Evolutionary conservation across 2,113 vertebrate genomes (phyloP).

Genomic region (Turdus rufiventris): DNA sequence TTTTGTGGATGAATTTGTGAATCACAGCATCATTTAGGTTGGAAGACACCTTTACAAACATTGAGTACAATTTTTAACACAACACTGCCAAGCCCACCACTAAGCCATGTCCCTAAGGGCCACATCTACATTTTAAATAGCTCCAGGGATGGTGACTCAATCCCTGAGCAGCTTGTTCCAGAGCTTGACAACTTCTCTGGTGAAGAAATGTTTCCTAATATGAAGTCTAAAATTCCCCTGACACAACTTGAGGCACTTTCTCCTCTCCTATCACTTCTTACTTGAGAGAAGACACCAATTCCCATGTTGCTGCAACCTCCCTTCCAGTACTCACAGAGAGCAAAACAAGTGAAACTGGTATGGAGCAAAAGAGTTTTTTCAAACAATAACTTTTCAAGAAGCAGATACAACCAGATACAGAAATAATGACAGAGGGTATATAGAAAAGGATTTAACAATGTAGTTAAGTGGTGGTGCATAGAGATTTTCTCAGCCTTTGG

Average conservation of each 20-base stretch:
- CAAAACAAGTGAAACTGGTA: background rate
- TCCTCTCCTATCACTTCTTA: background rate
- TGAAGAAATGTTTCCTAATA: background rate
- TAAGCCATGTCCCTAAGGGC: background rate
- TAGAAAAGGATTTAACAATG: background rate
- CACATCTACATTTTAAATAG: background rate
- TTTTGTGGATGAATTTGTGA: background rate
- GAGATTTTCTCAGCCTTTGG: background rate
- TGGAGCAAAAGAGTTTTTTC: background rate
- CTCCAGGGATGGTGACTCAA: background rate
- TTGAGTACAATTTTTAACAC: fast-evolving
- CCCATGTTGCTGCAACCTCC: fast-evolving
- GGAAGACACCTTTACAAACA: background rate
- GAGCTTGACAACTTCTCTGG: background rate
- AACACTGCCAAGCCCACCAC: background rate
- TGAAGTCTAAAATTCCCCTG: background rate
- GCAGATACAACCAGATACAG: background rate
- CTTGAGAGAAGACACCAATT: background rate
- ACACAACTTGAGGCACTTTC: background rate
- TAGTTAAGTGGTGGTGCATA: background rate
- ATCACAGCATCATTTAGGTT: background rate
- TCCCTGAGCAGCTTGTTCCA: background rate
- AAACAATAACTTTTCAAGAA: background rate
- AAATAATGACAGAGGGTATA: background rate
- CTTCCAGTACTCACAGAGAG: background rate